Evolutionary conservation across 2,113 vertebrate species (phyloP), one percentile per base, ranked within the genome.

Genomic region (Hippocampus abdominalis): DNA sequence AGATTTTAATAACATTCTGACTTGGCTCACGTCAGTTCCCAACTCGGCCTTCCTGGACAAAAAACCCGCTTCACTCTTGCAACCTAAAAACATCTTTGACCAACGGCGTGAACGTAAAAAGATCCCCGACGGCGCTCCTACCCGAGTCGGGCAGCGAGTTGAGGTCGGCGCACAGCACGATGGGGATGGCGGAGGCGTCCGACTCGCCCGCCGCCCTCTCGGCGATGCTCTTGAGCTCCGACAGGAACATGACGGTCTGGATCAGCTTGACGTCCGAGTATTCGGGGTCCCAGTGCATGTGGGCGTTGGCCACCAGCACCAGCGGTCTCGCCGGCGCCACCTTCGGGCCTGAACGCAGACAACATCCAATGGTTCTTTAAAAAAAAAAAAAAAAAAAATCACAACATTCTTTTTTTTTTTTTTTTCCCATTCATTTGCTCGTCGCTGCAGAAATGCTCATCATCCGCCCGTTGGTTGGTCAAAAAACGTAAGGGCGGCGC

Each of bases 221-320:
- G 0, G 95, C 89, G 80, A 99, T 97, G 86, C 93, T 97, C 90
- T 98, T 98, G 86, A 99, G 93, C 84, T 98, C 97, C 0, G 97
- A 99, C 83, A 98, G 93, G 86, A 99, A 98, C 97, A 98, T 98
- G 95, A 99, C 96, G 15, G 97, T 99, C 89, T 99, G 97, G 86
- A 99, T 94, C 85, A 99, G 90, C 89, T 99, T 99, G 71, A 99
- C 97, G 77, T 98, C 97, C 0, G 95, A 98, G 90, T 94, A 99
- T 78, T 99, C 97, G 0, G 97, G 97, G 93, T 98, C 97, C 97
- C 97, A 99, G 91, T 99, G 97, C 96, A 99, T 98, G 90, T 99
- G 97, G 79, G 97, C 97, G 70, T 99, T 98, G 76, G 96, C 96
- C 81, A 98, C 95, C 23, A 98, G 92, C 70, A 99, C 91, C 81